phyloP scores from a whole-genome alignment of 1,140 invertebrate species.

The Lepeophtheirus salmonis region DNA sequence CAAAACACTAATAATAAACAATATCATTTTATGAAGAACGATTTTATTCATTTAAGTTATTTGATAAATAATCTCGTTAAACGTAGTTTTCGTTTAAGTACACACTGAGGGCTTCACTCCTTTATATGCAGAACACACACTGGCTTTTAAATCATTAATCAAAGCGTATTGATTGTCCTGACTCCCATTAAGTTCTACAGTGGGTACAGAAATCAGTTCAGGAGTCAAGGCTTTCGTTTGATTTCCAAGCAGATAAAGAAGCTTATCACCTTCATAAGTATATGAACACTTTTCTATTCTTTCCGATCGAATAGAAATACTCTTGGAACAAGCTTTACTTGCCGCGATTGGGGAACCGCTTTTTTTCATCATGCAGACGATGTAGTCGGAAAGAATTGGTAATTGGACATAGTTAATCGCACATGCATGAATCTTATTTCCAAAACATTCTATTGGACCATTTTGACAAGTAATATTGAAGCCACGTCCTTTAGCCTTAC shows the following conservation, averaged over 20 bases:
- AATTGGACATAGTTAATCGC: constrained; percentile 7
- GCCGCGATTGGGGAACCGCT: constrained; percentile 20
- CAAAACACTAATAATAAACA: no score
- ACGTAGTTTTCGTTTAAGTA: no score
- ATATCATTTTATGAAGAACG: no score
- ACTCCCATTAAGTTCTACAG: constrained; percentile 19
- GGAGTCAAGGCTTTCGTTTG: constrained; percentile 17
- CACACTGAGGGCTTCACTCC: no score
- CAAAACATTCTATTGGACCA: constrained; percentile 23
- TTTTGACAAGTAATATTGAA: constrained; percentile 23
- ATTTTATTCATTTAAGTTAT: no score
- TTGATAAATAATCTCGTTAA: no score
- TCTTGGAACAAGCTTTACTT: constrained; percentile 19
- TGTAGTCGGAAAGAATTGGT: constrained; percentile 21
- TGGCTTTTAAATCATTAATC: not conserved
- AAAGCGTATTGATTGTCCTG: constrained; percentile 7
- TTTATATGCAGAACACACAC: no score
- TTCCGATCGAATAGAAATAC: constrained; percentile 18
- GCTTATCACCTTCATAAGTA: constrained; percentile 20
- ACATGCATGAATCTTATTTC: constrained; percentile 23
- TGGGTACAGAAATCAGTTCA: constrained; percentile 18
- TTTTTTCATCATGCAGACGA: constrained; percentile 21
- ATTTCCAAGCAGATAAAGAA: constrained; percentile 19
- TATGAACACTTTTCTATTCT: constrained; percentile 20
- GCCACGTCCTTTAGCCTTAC: no score